Evolutionary conservation across 2,113 vertebrate species (phyloP), one percentile per base, ranked within the genome.

Genomic region (Climacteris rufus): DNA sequence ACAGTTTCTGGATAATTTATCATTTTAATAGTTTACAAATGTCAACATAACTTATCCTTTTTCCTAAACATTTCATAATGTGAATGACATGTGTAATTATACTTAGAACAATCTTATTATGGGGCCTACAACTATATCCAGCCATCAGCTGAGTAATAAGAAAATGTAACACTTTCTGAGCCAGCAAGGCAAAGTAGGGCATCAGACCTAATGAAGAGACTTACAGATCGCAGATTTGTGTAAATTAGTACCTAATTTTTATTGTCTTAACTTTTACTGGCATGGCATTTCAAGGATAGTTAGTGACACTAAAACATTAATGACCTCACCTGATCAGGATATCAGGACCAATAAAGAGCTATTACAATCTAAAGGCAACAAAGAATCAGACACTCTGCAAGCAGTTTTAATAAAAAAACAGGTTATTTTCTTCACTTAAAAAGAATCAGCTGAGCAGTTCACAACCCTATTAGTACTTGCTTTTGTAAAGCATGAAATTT

Each of bases 101-200:
- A 90, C 75, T 93, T n/a, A 49, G 33, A 88, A 77, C 79, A 95
- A 95, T 86, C 79, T 93, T 76, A 93, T 93, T 87, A 96, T 21
- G 50, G 60, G 68, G 54, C 68, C 50, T n/a, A 80, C 86, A 90
- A 92, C 70, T 88, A 88, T 52, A 90, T 27, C 42, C 54, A 91
- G 77, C 66, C 72, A 76, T 82, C 70, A 87, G 66, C 82, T 77
- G 81, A 93, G 75, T 72, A 90, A 59, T 50, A 87, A 61, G n/a
- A 89, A 94, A 89, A 65, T 7, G 14, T 28, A 65, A 39, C 70
- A 82, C 1, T 4, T 74, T 82, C 74, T 53, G 37, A 95, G 85
- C 45, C 82, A 87, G 76, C 42, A 64, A 53, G 78, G 76, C 39
- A 65, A 84, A 90, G 65, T 23, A 60, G 11, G 25, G 53, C 69